Conservation (phyloP, 2,888 invertebrate genomes). For the Hemicrepidius hirtus region DNA sequence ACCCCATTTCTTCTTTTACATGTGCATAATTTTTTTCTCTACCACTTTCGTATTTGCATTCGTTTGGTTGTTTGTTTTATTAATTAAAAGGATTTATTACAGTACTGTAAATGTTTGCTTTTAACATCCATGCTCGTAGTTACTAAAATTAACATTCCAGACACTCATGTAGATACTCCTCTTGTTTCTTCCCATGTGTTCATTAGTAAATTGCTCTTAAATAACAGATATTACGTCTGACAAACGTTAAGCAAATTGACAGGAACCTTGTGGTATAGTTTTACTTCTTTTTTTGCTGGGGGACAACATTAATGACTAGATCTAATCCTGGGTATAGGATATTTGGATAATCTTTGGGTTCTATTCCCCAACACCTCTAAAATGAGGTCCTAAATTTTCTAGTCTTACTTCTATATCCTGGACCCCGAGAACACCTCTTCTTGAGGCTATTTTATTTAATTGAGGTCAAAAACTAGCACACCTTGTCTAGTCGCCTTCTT, state of each 20-base stretch:
- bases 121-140: not conserved
- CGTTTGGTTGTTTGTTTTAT: slow-evolving; percentile 4
- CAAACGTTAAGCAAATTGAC: slow-evolving; percentile 16
- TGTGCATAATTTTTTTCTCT: not conserved
- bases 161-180: slow-evolving; percentile 21
- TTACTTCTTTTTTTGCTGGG: slow-evolving; percentile 2
- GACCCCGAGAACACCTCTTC: not conserved
- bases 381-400: too few relatives aligned
- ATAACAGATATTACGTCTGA: slow-evolving; percentile 20
- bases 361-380: too few relatives aligned
- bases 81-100: slow-evolving; percentile 23
- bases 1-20: not conserved
- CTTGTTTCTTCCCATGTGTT: slow-evolving; percentile 18
- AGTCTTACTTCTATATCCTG: too few relatives aligned
- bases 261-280: slow-evolving; percentile 13
- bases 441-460: not conserved
- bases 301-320: slow-evolving; percentile 10
- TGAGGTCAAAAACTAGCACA: slow-evolving; percentile 8
- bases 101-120: slow-evolving; percentile 12
- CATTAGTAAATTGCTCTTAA: slow-evolving; percentile 25
- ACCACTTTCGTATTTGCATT: too few relatives aligned
- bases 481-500: not conserved
- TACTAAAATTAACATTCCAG: slow-evolving; percentile 29
- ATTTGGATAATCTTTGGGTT: too few relatives aligned
- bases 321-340: too few relatives aligned